Conservation (phyloP, 2,888 invertebrate species). For the Epinotia ramella region DNA sequence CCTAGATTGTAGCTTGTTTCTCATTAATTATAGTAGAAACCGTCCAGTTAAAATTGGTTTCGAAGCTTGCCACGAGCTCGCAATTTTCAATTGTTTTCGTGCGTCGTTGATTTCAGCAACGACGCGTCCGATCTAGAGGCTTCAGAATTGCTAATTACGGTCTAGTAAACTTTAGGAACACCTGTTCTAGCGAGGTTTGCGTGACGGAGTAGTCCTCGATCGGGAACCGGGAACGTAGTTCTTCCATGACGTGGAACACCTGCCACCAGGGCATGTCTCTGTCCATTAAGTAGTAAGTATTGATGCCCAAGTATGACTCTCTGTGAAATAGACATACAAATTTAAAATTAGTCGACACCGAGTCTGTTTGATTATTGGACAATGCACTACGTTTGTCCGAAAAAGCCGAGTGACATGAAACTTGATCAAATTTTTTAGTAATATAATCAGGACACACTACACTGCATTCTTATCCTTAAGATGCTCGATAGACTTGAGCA, state of each 20-base stretch:
- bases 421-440: too few relatives aligned
- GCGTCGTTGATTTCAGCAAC: neutral
- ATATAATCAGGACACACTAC: too few relatives aligned
- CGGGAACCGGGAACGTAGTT: slow-evolving; percentile 80
- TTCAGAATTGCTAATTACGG: slow-evolving; percentile 46
- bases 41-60: neutral
- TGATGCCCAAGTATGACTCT: slow-evolving; percentile 89
- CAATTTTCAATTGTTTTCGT: neutral
- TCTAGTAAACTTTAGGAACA: slow-evolving; percentile 87
- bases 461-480: too few relatives aligned
- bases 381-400: neutral
- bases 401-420: neutral
- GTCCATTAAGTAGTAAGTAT: slow-evolving; percentile 88
- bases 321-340: slow-evolving; percentile 62
- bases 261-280: slow-evolving; percentile 86
- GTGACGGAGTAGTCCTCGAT: slow-evolving; percentile 93
- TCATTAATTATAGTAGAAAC: neutral
- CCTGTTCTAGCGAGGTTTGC: slow-evolving; percentile 93
- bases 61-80: neutral
- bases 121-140: neutral
- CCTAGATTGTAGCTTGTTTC: neutral
- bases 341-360: neutral
- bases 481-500: too few relatives aligned
- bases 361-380: too few relatives aligned
- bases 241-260: slow-evolving; percentile 89